Base-by-base conservation (phyloP, 2,797 vertebrate genomes). In the Hephaestus fuliginosus region DNA sequence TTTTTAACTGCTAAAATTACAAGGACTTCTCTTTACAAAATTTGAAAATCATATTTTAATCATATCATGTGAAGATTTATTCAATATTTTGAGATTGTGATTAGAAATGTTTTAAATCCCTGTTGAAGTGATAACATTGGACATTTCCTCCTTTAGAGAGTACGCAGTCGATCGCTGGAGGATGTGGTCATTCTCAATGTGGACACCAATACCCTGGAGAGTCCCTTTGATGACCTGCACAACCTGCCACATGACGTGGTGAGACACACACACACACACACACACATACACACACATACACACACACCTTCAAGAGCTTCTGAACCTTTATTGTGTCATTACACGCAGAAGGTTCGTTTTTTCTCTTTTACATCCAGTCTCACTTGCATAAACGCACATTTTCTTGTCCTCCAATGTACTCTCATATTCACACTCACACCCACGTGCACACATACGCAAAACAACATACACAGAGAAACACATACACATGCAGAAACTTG, bases 141-240 rank as follows among this genome's bases (percentile, higher is more conserved):
- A 18, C 65, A 1, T 81, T 72, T 74, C 52, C 48, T 65, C 60
- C 43, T 67, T 2, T 56, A 99, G 98, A 97, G 95, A 93, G 97
- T 98, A 1, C 97, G 95, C 92, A 97, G 94, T 74, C 96, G 96
- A 73, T 98, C 97, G 30, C 89, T 99, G 92, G 98, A 99, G 90
- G 98, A 99, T 77, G 98, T 99, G 92, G 95, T 99, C 89, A 96
- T 99, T 89, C 91, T 99, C 70, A 99, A 99, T 73, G 97, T 99
- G 94, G 98, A 99, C 90, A 97, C 97, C 84, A 99, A 99, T 92
- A 96, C 96, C 73, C 94, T 99, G 93, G 98, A 99, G 95, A 97
- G 95, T 76, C 97, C 98, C 22, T 97, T 96, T 85, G 97, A 97
- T 87, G 98, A 99, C 95, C 94, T 99, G 90, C 96, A 90, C 91